Conservation (phyloP, 2,888 invertebrate genomes). For the Ditylenchus weischeri region DNA sequence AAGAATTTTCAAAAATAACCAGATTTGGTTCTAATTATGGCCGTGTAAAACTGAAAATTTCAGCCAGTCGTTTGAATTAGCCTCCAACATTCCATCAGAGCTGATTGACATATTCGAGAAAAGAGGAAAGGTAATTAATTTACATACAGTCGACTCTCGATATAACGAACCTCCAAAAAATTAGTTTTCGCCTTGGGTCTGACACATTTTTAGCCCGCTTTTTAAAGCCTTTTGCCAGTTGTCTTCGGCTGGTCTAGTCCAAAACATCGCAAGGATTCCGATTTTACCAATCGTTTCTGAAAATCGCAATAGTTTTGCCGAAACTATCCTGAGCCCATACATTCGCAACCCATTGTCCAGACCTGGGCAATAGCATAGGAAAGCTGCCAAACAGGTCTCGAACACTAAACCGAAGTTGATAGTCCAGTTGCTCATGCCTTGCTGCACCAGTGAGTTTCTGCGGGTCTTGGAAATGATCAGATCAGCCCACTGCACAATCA, state of each 20-base stretch:
- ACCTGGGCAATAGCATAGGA: conserved; percentile 91
- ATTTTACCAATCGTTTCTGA: no score
- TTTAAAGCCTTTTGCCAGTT: no score
- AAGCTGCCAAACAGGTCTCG: conserved; percentile 87
- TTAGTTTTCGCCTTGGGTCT: no score
- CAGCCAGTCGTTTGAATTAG: conserved; percentile 32
- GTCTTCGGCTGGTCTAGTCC: no score
- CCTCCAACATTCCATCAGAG: conserved; percentile 22
- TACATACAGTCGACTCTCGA: no score
- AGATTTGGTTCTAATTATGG: not conserved
- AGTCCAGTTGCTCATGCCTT: conserved; percentile 76
- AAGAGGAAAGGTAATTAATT: conserved; percentile 22
- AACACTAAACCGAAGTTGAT: conserved; percentile 89
- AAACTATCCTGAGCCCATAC: conserved; percentile 83
- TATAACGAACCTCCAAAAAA: no score
- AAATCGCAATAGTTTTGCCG: no score
- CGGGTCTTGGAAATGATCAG: conserved; percentile 64
- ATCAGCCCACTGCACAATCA: conserved; percentile 65
- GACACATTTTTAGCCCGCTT: no score
- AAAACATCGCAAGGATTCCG: no score
- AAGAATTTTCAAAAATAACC: no score
- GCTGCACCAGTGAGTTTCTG: conserved; percentile 63
- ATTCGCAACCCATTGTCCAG: conserved; percentile 95
- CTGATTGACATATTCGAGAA: conserved; percentile 32
- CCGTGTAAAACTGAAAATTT: not conserved